Evolutionary conservation across 2,888 invertebrate species (phyloP), one percentile per base, ranked within the genome.

Genomic region (Erebia aethiops): DNA sequence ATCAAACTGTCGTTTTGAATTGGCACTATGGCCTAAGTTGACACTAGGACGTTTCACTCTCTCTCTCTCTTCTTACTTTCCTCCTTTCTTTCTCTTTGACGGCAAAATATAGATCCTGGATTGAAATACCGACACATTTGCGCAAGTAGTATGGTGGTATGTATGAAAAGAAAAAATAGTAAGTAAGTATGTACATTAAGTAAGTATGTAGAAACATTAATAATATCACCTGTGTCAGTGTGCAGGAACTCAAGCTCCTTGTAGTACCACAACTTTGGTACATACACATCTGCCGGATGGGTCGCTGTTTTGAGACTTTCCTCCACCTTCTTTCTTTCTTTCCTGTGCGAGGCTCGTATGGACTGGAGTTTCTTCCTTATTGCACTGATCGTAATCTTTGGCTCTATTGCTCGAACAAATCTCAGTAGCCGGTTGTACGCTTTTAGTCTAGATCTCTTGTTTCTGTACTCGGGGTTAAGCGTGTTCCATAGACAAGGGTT

Each of bases 241-340:
- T 46, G 49, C n/a, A 63, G 10, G 26, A 63, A 63, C 21, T 63
- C 62, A 26, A 63, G 49, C 7, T 51, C 14, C 13, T 51, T 63
- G 16, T 63, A 63, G 51, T 63, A 63, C 62, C 62, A 63, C 26
- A 63, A 63, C n/a, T 63, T 63, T 1, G 62, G 62, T 14, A 63
- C 51, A 5, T 63, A 63, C 1, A 63, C 21, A 1, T 63, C 49
- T 8, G 49, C 14, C n/a, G 14, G 41, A 7, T 5, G 7, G 14
- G 7, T 14, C 3, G 49, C 46, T 26, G 14, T 26, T 16, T 26
- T 21, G 1, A 63, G 11, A 63, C 62, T 63, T 13, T 21, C 49
- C 14, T 26, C 7, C 18, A 63, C 62, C 10, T 63, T 63, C 14
- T n/a, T 63, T 51, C 49, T 49, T 16, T 63, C 62, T 51, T 63